Percentiles rank a stretch among this genome's conserved stretches.
Evolutionary conservation across 2,797 vertebrate genomes (phyloP).

Genomic region (Macroramphosus scolopax): DNA sequence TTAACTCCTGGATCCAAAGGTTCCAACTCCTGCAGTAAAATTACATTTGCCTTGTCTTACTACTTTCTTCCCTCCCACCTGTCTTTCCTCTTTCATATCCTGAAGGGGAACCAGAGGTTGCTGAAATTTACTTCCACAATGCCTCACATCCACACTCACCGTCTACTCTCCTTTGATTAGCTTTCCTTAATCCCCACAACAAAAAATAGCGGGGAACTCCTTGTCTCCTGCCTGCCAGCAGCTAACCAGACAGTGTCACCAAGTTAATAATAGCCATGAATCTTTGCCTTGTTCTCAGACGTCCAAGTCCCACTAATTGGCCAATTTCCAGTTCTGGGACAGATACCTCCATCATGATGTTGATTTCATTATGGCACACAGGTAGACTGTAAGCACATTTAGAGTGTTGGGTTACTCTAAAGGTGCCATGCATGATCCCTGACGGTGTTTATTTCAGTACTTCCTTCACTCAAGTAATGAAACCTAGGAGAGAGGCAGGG

Average conservation of each 20-base stretch:
- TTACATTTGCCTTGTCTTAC: background rate
- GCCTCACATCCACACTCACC: conserved; percentile 31
- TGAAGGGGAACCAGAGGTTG: conserved; percentile 10
- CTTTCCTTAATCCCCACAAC: conserved; percentile 43
- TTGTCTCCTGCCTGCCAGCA: conserved; percentile 45
- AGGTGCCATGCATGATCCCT: background rate
- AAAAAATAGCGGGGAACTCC: conserved; percentile 43
- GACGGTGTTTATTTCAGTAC: conserved; percentile 20
- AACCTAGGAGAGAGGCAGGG: too few relatives aligned
- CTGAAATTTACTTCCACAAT: conserved; percentile 27
- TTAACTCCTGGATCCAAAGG: too few relatives aligned
- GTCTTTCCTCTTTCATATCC: background rate
- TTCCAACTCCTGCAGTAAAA: too few relatives aligned
- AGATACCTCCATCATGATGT: conserved; percentile 37
- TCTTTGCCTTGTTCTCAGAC: conserved; percentile 54
- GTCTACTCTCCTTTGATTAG: conserved; percentile 41
- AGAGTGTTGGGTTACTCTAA: conserved; percentile 4
- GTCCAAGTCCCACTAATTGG: conserved; percentile 43
- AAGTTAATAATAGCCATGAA: conserved; percentile 65
- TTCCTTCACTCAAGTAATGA: too few relatives aligned
- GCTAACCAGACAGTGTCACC: conserved; percentile 38
- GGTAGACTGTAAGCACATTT: conserved; percentile 14
- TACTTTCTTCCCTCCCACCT: background rate
- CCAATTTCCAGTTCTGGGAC: conserved; percentile 37
- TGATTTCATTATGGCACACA: conserved; percentile 38